Conservation (phyloP, 2,888 invertebrate genomes). For the Nebria salina region DNA sequence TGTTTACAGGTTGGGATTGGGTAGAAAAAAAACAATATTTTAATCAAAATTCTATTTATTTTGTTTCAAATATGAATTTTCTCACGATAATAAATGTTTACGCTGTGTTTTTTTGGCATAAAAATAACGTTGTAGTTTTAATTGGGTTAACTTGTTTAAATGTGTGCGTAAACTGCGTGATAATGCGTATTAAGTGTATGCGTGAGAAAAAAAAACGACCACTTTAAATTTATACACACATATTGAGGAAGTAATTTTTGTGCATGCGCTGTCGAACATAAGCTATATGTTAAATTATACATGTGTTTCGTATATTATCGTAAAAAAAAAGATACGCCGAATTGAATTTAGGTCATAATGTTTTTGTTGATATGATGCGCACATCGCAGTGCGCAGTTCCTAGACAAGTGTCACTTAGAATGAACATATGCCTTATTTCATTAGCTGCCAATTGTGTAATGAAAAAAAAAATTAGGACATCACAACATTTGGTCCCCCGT, state of each 20-base stretch:
- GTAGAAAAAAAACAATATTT: no score
- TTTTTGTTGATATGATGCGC: conserved; percentile 28
- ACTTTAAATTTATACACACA: not conserved
- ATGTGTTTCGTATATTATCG: not conserved
- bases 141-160: no score
- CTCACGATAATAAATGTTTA: no score
- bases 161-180: not conserved
- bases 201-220: not conserved
- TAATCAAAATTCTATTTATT: no score
- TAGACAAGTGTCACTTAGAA: not conserved
- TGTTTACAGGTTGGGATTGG: no score
- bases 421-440: conserved; percentile 1
- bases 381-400: conserved; percentile 1
- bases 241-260: not conserved
- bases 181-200: not conserved
- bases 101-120: no score
- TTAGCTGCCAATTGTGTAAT: not conserved
- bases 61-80: no score
- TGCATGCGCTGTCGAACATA: not conserved
- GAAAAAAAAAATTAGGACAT: not conserved
- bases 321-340: not conserved
- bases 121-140: no score
- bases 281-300: not conserved
- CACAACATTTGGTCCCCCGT: not conserved
- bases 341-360: conserved; percentile 33